A percentile compares a stretch with the other conserved stretches of the same genome.
Evolutionary conservation across 1,140 invertebrate species (phyloP).

Genomic region (Leptinotarsa texana): DNA sequence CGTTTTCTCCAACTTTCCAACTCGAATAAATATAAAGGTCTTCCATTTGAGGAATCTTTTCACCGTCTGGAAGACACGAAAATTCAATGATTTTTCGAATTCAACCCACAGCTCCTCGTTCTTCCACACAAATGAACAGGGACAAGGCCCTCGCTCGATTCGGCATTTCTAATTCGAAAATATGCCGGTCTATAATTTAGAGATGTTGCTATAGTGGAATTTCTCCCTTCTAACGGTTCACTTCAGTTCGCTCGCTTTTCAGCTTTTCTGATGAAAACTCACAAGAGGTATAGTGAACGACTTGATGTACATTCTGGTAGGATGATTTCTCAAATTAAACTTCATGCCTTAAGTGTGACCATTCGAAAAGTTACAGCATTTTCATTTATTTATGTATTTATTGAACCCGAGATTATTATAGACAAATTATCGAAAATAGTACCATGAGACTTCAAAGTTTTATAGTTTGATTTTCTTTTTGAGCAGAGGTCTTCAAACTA

Average conservation of each 20-base stretch:
- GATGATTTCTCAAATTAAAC: too few relatives aligned
- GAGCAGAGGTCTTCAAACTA: too few relatives aligned
- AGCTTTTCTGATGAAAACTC: background rate
- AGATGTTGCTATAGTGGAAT: constrained; percentile 6
- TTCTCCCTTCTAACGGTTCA: background rate
- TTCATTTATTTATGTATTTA: too few relatives aligned
- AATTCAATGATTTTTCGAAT: constrained; percentile 4
- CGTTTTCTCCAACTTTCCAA: background rate
- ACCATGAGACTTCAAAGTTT: too few relatives aligned
- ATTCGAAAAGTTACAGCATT: too few relatives aligned
- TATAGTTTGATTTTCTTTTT: too few relatives aligned
- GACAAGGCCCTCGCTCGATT: background rate
- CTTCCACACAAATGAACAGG: background rate
- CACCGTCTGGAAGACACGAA: background rate
- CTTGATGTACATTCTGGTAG: too few relatives aligned
- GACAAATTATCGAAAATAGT: too few relatives aligned
- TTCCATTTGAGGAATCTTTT: background rate
- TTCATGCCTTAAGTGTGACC: too few relatives aligned
- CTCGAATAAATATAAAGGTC: background rate
- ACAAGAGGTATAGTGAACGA: background rate
- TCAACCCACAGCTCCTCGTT: background rate
- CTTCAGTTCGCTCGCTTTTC: background rate
- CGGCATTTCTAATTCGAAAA: background rate
- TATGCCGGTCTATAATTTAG: constrained; percentile 5
- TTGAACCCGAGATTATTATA: too few relatives aligned